A percentile compares a stretch with the other conserved stretches of the same genome.
Evolutionary conservation across 2,113 vertebrate species (phyloP).

Genomic region (Bothrops jararaca): DNA sequence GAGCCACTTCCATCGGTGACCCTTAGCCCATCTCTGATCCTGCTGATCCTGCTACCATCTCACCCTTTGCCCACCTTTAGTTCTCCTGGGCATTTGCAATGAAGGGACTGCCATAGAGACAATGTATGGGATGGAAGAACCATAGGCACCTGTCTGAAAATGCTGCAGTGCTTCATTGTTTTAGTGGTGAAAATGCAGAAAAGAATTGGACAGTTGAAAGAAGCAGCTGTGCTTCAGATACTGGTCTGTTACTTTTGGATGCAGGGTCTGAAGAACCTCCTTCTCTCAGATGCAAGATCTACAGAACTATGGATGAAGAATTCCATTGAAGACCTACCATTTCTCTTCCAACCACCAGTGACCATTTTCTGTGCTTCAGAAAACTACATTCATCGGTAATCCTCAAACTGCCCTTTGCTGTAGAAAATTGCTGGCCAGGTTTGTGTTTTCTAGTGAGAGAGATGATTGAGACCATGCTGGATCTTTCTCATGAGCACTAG

Average conservation of each 20-base stretch:
- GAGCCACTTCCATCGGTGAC: not conserved
- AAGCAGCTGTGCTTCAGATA: not conserved
- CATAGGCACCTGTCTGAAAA: not conserved
- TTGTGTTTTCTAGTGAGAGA: not conserved
- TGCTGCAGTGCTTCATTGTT: not conserved
- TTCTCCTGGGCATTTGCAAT: not conserved
- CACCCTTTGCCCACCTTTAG: not conserved
- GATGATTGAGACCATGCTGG: not conserved
- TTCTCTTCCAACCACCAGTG: not conserved
- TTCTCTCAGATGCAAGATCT: not conserved
- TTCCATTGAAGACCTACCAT: not conserved
- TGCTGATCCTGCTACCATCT: not conserved
- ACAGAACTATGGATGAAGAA: not conserved
- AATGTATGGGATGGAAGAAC: not conserved
- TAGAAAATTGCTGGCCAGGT: not conserved
- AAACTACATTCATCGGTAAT: not conserved
- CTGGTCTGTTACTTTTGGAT: not conserved
- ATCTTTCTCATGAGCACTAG: not conserved
- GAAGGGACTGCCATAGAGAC: not conserved
- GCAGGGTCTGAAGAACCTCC: not conserved
- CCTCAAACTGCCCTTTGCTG: not conserved
- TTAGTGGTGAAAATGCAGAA: not conserved
- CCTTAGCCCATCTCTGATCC: not conserved
- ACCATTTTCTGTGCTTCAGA: not conserved
- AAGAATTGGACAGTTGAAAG: not conserved